These are phyloP conservation scores for Laticauda colubrina DNA, from an alignment of 2,113 vertebrate species.

Conservation along the genomic window DNA sequence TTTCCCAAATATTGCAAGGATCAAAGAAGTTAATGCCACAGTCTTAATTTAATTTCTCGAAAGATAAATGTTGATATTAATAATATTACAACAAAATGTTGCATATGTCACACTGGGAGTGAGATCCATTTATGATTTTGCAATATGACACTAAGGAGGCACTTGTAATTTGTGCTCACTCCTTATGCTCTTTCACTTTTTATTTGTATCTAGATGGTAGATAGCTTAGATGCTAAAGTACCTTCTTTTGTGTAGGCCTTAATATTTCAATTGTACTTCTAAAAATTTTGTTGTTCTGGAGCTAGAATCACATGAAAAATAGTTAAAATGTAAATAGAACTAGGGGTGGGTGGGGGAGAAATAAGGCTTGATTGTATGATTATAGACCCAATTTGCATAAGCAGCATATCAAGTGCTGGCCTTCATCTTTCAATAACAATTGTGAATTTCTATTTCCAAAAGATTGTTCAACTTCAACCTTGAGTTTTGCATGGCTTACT, in stretches of 20 bases:
- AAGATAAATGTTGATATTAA: background rate
- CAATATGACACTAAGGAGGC: background rate
- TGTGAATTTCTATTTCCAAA: background rate
- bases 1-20: background rate
- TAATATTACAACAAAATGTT: background rate
- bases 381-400: background rate
- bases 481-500: background rate
- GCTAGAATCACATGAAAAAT: background rate
- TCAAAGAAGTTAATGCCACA: background rate
- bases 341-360: accelerated
- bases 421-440: background rate
- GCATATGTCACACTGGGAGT: background rate
- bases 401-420: background rate
- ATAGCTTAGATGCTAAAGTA: background rate
- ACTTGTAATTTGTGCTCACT: background rate
- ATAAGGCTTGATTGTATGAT: background rate
- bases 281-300: background rate
- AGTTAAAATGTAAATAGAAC: background rate
- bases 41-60: background rate
- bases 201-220: background rate
- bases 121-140: background rate
- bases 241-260: background rate
- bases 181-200: background rate
- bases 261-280: background rate
- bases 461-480: background rate